These are phyloP conservation scores for Butastur rufipennis DNA, from an alignment of 2,113 vertebrate genomes.

Conservation along the genomic window DNA sequence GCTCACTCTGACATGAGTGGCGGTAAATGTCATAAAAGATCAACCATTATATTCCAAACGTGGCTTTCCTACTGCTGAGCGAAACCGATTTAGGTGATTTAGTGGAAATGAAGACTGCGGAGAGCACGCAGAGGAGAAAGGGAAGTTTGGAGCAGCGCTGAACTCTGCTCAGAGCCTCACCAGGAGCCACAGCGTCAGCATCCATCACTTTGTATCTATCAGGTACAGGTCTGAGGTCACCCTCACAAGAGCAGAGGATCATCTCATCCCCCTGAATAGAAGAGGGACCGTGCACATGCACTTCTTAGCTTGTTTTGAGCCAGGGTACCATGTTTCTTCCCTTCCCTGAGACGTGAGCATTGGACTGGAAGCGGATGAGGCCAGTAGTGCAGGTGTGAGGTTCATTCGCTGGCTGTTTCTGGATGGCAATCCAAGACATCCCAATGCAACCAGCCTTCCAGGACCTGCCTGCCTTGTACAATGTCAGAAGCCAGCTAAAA, in stretches of 20 bases:
- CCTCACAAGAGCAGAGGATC: fast-evolving
- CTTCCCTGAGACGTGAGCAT: fast-evolving
- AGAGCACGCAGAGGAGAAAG: background rate
- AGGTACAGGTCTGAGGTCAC: fast-evolving
- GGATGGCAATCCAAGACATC: background rate
- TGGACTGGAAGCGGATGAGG: fast-evolving
- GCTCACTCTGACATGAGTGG: background rate
- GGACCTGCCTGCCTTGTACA: too few relatives aligned
- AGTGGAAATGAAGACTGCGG: conserved; percentile 8
- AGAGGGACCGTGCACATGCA: fast-evolving
- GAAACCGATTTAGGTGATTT: background rate
- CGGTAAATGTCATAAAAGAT: conserved; percentile 65
- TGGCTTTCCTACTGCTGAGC: background rate
- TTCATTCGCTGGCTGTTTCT: background rate
- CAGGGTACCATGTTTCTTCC: background rate
- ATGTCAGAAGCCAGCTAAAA: background rate
- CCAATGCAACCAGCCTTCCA: background rate
- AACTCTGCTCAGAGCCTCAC: fast-evolving
- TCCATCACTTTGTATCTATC: background rate
- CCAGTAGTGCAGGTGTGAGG: background rate
- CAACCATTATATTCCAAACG: background rate
- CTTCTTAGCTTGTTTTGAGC: fast-evolving
- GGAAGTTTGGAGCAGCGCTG: background rate
- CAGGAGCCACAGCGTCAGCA: background rate
- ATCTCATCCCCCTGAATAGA: fast-evolving